phyloP scores from a whole-genome alignment of 2,113 vertebrate species.

The Nerophis lumbriciformis region DNA sequence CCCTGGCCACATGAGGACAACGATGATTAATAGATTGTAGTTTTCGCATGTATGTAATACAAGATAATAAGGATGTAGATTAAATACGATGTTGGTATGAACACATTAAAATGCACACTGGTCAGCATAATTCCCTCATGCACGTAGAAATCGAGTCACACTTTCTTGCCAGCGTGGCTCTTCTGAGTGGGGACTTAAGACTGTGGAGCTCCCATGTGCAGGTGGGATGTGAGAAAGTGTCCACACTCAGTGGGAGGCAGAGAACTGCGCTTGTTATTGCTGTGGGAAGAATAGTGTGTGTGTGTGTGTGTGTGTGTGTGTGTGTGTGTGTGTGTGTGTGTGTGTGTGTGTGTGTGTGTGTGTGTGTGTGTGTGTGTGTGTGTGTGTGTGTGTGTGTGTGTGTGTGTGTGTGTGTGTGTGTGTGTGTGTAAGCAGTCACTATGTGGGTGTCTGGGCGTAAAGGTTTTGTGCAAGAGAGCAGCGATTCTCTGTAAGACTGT shows the following conservation, averaged over 20 bases:
- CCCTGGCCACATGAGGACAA: no score
- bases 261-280: constrained; percentile 64
- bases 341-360: neutral
- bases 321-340: constrained; percentile 40
- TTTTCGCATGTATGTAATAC: no score
- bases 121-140: no score
- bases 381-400: constrained; percentile 26
- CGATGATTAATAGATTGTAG: no score
- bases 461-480: constrained; percentile 51
- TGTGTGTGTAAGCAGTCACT: constrained; percentile 31
- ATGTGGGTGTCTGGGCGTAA: constrained; percentile 66
- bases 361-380: constrained; percentile 59
- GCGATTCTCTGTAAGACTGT: constrained; percentile 39
- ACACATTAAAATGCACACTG: no score
- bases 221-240: constrained; percentile 74
- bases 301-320: constrained; percentile 30
- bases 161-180: constrained; percentile 32
- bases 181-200: constrained; percentile 46
- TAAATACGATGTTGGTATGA: no score
- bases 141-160: neutral
- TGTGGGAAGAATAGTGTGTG: constrained; percentile 53
- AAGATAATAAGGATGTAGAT: no score
- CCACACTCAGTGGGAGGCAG: constrained; percentile 71
- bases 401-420: constrained; percentile 55
- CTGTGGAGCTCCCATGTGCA: constrained; percentile 64